A percentile compares a stretch with the other conserved stretches of the same genome.
Evolutionary conservation across 2,113 vertebrate genomes (phyloP).

Genomic region (Grus americana): DNA sequence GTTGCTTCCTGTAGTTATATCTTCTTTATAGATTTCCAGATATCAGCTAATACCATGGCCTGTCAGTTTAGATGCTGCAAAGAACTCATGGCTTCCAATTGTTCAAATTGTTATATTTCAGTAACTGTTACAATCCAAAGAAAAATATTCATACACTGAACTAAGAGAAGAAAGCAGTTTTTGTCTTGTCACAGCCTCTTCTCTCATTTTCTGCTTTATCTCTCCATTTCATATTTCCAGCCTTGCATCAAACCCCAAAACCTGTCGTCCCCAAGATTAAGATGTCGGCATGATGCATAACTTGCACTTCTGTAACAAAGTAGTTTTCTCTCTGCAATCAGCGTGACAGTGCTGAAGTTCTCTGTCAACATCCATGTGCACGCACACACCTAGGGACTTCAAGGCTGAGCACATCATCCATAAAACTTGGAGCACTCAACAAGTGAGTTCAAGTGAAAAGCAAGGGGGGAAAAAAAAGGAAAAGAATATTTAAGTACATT

Average conservation of each 20-base stretch:
- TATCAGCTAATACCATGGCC: background rate
- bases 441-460: slow-evolving; percentile 35
- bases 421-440: slow-evolving; percentile 8
- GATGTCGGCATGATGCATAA: background rate
- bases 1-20: background rate
- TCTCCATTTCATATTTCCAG: background rate
- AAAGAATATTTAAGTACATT: background rate
- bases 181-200: background rate
- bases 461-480: background rate
- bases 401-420: background rate
- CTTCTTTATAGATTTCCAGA: background rate
- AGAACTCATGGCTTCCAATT: background rate
- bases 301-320: background rate
- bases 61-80: slow-evolving; percentile 6
- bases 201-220: background rate
- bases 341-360: background rate
- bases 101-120: background rate
- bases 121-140: background rate
- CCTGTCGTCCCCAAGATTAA: background rate
- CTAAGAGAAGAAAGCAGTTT: background rate
- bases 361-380: background rate
- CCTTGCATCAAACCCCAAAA: background rate
- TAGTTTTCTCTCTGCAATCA: background rate
- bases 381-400: background rate
- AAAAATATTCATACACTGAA: background rate